These are phyloP conservation scores for Parthenolecanium corni DNA, from an alignment of 2,888 invertebrate species.

Conservation along the genomic window DNA sequence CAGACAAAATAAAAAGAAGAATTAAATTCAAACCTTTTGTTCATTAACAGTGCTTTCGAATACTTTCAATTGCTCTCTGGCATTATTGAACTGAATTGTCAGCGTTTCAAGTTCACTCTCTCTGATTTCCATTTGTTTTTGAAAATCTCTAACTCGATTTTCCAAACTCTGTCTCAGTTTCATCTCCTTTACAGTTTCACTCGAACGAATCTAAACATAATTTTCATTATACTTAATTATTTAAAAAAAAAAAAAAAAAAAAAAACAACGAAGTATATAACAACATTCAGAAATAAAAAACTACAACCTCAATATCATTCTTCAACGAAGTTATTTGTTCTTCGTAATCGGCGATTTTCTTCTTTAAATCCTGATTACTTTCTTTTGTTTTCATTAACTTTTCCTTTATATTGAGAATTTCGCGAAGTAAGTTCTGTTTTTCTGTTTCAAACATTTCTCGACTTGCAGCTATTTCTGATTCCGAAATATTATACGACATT, in stretches of 20 bases:
- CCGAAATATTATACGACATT: conserved; percentile 3
- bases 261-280: background rate
- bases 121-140: conserved; percentile 20
- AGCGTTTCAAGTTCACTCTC: conserved; percentile 10
- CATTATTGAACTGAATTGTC: conserved; percentile 7
- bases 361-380: background rate
- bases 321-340: conserved; percentile 9
- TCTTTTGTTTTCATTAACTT: background rate
- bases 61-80: conserved; percentile 18
- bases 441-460: conserved; percentile 26
- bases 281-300: background rate
- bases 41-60: conserved; percentile 19
- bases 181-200: conserved; percentile 13
- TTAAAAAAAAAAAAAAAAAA: background rate
- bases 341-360: conserved; percentile 3
- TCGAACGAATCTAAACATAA: conserved; percentile 2
- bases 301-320: conserved; percentile 8
- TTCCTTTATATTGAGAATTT: conserved; percentile 16
- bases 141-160: conserved; percentile 10
- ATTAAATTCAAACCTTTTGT: conserved; percentile 13
- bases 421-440: conserved; percentile 18
- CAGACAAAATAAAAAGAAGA: too few relatives aligned
- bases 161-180: conserved; percentile 11
- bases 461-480: conserved; percentile 10
- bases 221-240: background rate